Conservation (phyloP, 2,797 vertebrate species). For the Coreius guichenoti region DNA sequence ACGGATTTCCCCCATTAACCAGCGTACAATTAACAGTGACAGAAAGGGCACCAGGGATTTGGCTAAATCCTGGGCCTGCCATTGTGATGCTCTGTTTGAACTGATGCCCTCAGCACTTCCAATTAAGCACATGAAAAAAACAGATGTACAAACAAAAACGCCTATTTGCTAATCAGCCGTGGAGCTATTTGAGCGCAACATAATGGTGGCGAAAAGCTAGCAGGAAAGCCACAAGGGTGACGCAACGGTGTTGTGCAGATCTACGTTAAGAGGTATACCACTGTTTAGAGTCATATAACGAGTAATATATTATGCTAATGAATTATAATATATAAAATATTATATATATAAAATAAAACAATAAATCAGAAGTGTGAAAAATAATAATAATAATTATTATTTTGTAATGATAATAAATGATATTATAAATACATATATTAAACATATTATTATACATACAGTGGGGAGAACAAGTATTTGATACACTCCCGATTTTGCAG, state of each 20-base stretch:
- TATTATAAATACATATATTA: neutral
- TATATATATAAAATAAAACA: neutral
- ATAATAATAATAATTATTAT: neutral
- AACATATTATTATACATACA: too few relatives aligned
- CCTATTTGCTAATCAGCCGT: conserved; percentile 17
- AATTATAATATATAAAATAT: neutral
- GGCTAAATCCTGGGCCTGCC: conserved; percentile 55
- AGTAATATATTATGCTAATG: neutral
- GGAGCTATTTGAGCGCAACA: neutral
- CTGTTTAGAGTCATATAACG: neutral
- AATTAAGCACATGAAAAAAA: conserved; percentile 63
- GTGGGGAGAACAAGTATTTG: too few relatives aligned
- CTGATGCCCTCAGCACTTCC: conserved; percentile 67
- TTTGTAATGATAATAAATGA: neutral
- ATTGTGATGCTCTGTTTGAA: conserved; percentile 68
- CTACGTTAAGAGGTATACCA: neutral
- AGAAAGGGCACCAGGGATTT: conserved; percentile 63
- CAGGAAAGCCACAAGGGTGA: neutral
- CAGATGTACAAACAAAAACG: conserved; percentile 27
- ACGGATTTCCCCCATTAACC: conserved; percentile 51
- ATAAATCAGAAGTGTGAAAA: neutral
- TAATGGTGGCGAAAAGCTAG: neutral
- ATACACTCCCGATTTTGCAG: too few relatives aligned
- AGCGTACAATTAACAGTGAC: conserved; percentile 54
- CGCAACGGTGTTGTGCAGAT: neutral